Evolutionary conservation across 1,140 invertebrate genomes (phyloP).

Genomic region (Chymomyza costata): DNA sequence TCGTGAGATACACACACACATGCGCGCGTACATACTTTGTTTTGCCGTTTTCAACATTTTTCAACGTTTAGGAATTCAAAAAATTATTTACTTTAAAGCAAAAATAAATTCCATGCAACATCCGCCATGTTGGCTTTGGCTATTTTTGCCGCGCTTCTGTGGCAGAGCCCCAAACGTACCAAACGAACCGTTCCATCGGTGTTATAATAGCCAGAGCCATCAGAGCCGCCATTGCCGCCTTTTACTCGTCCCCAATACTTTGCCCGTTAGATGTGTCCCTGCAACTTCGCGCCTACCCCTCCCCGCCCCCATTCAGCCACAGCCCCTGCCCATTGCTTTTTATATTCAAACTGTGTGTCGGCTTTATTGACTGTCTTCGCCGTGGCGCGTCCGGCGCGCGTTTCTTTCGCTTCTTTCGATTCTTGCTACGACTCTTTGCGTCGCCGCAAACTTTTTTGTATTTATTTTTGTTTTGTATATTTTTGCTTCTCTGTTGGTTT

Average conservation of each 20-base stretch:
- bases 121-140: slow-evolving; percentile 56
- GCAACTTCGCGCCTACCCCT: not conserved
- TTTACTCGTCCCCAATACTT: too few species aligned
- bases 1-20: slow-evolving; percentile 12
- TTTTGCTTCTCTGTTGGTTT: slow-evolving; percentile 21
- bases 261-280: too few species aligned
- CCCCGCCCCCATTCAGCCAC: not conserved
- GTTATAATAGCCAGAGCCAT: slow-evolving; percentile 33
- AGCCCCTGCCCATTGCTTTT: not conserved
- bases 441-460: not conserved
- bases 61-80: slow-evolving; percentile 59
- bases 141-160: slow-evolving; percentile 45
- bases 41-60: slow-evolving; percentile 57
- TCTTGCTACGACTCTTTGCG: too few species aligned
- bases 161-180: slow-evolving; percentile 15
- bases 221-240: too few species aligned
- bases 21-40: slow-evolving; percentile 35
- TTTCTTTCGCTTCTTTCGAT: slow-evolving; percentile 4
- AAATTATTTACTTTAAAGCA: slow-evolving; percentile 63
- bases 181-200: too few species aligned
- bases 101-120: slow-evolving; percentile 65
- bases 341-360: slow-evolving; percentile 29
- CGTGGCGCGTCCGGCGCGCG: slow-evolving; percentile 9
- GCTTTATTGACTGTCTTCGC: slow-evolving; percentile 39
- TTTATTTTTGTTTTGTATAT: slow-evolving; percentile 29